phyloP scores from a whole-genome alignment of 2,888 invertebrate species.

The Lasioglossum leucozonium region DNA sequence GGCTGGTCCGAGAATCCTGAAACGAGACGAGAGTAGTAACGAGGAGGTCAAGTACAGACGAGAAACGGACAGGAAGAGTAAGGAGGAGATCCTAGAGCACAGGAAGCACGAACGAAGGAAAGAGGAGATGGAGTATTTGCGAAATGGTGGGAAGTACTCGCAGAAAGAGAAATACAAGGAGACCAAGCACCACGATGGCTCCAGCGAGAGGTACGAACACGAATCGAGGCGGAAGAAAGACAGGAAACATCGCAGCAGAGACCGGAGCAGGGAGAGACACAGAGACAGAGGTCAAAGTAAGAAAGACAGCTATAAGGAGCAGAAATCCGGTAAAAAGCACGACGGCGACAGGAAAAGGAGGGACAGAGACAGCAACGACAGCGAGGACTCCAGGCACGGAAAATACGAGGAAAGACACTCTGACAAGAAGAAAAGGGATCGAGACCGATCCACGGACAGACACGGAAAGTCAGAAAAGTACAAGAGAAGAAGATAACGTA shows the following conservation, averaged over 20 bases:
- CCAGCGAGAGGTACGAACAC: conserved; percentile 62
- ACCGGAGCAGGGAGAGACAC: conserved; percentile 32
- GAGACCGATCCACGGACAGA: conserved; percentile 60
- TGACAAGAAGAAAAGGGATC: conserved; percentile 60
- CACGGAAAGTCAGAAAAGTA: conserved; percentile 39
- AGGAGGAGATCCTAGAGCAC: conserved; percentile 43
- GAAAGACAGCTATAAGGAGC: conserved; percentile 48
- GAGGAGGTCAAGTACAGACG: conserved; percentile 40
- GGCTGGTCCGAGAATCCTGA: conserved; percentile 12
- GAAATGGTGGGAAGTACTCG: conserved; percentile 53
- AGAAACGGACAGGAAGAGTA: conserved; percentile 37
- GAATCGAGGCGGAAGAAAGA: conserved; percentile 56
- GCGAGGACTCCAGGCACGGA: conserved; percentile 24
- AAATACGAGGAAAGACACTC: conserved; percentile 40
- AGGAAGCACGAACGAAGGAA: conserved; percentile 63
- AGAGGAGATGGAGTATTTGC: conserved; percentile 47
- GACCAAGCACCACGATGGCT: conserved; percentile 51
- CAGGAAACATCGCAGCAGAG: conserved; percentile 34
- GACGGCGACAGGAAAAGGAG: conserved; percentile 26
- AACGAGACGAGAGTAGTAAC: conserved; percentile 4
- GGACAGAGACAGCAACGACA: conserved; percentile 30
- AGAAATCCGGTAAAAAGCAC: conserved; percentile 44
- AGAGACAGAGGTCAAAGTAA: conserved; percentile 50
- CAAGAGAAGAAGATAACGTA: conserved; percentile 53
- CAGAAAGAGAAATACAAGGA: conserved; percentile 52